Evolutionary conservation across 2,888 invertebrate genomes (phyloP).

Genomic region (Apomyelois bistriatella): DNA sequence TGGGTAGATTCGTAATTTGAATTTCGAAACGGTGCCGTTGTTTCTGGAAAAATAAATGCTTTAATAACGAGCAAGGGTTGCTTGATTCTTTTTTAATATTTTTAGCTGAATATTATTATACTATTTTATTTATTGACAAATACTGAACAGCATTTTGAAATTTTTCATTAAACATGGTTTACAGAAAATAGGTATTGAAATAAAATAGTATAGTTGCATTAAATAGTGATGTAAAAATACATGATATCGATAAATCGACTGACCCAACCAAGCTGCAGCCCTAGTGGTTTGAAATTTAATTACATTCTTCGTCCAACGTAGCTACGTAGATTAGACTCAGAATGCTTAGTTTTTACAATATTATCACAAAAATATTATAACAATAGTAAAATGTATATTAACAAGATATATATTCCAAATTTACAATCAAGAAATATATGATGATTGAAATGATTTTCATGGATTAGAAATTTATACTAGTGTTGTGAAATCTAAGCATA

Average conservation of each 20-base stretch:
- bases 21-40: not conserved
- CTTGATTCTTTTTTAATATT: not conserved
- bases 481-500: slow-evolving; percentile 58
- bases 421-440: not conserved
- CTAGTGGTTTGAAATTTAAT: slow-evolving; percentile 57
- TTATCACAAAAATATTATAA: slow-evolving; percentile 15
- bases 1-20: not conserved
- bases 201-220: too few species aligned
- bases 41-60: too few species aligned
- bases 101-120: not conserved
- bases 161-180: too few species aligned
- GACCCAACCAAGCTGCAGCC: slow-evolving; percentile 40
- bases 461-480: slow-evolving; percentile 11
- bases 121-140: too few species aligned
- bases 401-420: not conserved
- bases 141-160: too few species aligned
- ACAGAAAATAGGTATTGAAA: too few species aligned
- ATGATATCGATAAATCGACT: slow-evolving; percentile 44
- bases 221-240: slow-evolving; percentile 17
- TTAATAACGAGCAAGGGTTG: too few species aligned
- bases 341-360: slow-evolving; percentile 65
- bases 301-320: slow-evolving; percentile 74
- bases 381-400: slow-evolving; percentile 12
- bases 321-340: slow-evolving; percentile 50
- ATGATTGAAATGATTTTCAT: not conserved